Evolutionary conservation across 1,140 invertebrate genomes (phyloP).

Genomic region (Drosophila ercepeae): DNA sequence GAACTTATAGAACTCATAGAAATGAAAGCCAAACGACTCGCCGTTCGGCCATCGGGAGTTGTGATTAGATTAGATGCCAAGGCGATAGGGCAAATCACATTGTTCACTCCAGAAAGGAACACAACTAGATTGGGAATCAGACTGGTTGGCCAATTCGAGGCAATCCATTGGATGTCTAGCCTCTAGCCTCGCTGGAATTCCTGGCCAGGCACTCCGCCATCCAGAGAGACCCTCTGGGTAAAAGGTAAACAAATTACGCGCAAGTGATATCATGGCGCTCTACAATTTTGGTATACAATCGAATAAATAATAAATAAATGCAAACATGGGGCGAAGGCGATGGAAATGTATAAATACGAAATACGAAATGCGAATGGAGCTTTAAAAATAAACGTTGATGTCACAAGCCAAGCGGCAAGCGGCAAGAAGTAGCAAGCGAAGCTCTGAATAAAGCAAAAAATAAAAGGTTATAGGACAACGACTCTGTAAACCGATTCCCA

Average conservation of each 20-base stretch:
- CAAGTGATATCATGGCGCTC: slow-evolving; percentile 72
- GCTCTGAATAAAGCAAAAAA: slow-evolving; percentile 45
- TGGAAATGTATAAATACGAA: slow-evolving; percentile 50
- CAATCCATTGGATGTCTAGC: slow-evolving; percentile 6
- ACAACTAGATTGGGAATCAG: slow-evolving; percentile 39
- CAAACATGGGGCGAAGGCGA: slow-evolving; percentile 53
- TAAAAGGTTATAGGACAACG: slow-evolving; percentile 80
- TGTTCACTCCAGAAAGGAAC: slow-evolving; percentile 36
- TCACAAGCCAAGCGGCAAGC: slow-evolving; percentile 45
- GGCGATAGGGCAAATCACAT: slow-evolving; percentile 40
- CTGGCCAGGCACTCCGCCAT: not conserved
- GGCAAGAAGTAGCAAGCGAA: slow-evolving; percentile 6
- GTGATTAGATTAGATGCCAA: slow-evolving; percentile 42
- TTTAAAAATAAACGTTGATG: slow-evolving; percentile 81
- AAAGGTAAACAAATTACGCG: slow-evolving; percentile 65
- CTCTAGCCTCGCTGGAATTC: slow-evolving; percentile 2
- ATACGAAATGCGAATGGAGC: slow-evolving; percentile 50
- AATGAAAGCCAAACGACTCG: not conserved
- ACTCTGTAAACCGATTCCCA: slow-evolving; percentile 46
- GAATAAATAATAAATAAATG: slow-evolving; percentile 65
- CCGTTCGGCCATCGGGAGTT: slow-evolving; percentile 15
- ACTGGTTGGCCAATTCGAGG: slow-evolving; percentile 24
- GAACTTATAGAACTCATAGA: no score
- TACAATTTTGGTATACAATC: slow-evolving; percentile 67
- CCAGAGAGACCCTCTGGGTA: not conserved